Evolutionary conservation across 2,113 vertebrate genomes (phyloP).

Genomic region (Vulpes lagopus): DNA sequence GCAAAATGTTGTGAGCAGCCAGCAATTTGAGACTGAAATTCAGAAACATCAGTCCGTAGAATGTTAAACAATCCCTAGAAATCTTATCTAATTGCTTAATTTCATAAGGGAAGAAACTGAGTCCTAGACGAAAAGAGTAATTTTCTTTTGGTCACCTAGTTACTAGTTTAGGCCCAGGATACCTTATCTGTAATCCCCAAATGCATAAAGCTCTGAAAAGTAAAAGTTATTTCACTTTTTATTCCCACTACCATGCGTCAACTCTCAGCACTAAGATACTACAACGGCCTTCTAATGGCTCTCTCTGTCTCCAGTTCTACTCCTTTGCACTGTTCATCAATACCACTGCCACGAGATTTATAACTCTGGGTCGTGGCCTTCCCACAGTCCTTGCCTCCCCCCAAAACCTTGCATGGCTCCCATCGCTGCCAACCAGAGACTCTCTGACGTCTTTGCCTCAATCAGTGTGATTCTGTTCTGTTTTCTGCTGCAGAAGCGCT

Average conservation of each 20-base stretch:
- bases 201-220: conserved; percentile 9
- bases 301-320: neutral
- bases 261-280: neutral
- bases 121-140: neutral
- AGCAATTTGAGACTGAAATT: neutral
- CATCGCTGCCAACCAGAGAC: neutral
- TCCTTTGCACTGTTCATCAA: neutral
- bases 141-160: conserved; percentile 21
- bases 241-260: neutral
- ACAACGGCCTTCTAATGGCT: neutral
- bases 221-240: neutral
- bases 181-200: neutral
- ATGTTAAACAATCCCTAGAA: conserved; percentile 21
- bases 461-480: neutral
- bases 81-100: conserved; percentile 12
- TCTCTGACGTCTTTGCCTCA: neutral
- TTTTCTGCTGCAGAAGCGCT: neutral
- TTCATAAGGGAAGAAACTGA: neutral
- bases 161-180: neutral
- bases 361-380: neutral
- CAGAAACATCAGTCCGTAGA: neutral
- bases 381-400: neutral
- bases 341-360: neutral
- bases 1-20: neutral
- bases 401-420: neutral